Evolutionary conservation across 2,113 vertebrate genomes (phyloP).

Genomic region (Ceyx cyanopectus): DNA sequence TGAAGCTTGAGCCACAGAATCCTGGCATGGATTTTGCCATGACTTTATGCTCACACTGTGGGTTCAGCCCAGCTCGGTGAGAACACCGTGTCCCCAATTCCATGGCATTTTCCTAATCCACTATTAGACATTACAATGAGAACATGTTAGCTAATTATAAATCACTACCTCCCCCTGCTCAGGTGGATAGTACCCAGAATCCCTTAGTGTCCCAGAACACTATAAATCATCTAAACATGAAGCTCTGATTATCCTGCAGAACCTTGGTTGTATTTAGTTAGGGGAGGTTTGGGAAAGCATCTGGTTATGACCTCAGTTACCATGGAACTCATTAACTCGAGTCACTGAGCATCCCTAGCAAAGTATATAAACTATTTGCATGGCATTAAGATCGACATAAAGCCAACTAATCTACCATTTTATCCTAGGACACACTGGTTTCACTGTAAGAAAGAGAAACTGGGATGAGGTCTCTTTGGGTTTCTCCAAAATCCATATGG

Average conservation of each 20-base stretch:
- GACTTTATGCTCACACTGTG: background rate
- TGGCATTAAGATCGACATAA: background rate
- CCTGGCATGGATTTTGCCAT: background rate
- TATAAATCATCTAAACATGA: slow-evolving; percentile 7
- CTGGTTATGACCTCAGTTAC: background rate
- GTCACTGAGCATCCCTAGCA: background rate
- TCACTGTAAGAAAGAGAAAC: background rate
- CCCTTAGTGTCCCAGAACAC: background rate
- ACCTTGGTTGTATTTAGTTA: slow-evolving; percentile 14
- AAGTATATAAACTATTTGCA: background rate
- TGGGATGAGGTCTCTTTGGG: background rate
- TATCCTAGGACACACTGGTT: background rate
- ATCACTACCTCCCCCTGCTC: background rate
- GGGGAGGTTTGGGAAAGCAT: background rate
- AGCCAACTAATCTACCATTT: background rate
- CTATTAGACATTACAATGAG: slow-evolving; percentile 24
- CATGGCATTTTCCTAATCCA: background rate
- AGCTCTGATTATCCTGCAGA: slow-evolving; percentile 9
- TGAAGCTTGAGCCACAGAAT: background rate
- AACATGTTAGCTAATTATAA: slow-evolving; percentile 52
- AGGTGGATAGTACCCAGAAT: background rate
- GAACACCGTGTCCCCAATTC: slow-evolving; percentile 18
- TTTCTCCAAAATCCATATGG: background rate
- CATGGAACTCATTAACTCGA: slow-evolving; percentile 3
- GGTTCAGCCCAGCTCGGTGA: background rate